Percentiles rank a stretch among this genome's conserved stretches.
Conservation (phyloP, 1,140 invertebrate genomes). For the Ceratitis capitata region DNA sequence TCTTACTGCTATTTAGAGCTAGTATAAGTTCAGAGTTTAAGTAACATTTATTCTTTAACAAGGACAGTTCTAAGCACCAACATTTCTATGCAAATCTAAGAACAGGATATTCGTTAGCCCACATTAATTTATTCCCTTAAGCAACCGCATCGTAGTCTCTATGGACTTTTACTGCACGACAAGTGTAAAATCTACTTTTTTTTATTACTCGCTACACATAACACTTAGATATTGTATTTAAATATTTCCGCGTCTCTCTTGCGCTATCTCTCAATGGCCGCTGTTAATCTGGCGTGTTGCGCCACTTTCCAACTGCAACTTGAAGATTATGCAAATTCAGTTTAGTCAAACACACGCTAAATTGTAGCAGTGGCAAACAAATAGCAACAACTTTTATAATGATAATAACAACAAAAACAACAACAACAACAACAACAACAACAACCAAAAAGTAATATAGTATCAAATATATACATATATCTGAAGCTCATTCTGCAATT, state of each 20-base stretch:
- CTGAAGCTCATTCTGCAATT: no score
- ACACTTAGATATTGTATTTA: no score
- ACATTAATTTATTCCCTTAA: neutral
- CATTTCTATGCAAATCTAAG: neutral
- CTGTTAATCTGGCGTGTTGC: neutral
- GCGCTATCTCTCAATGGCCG: neutral
- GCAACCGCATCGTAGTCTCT: neutral
- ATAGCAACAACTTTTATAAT: neutral
- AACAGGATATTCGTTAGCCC: no score
- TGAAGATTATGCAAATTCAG: slow-evolving; percentile 33
- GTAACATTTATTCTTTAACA: neutral
- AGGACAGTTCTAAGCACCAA: neutral
- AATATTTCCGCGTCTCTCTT: neutral
- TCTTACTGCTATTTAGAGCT: no score
- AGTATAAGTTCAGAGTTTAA: no score
- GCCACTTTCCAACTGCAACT: neutral
- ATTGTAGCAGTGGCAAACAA: slow-evolving; percentile 1
- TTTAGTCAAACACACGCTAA: slow-evolving; percentile 34
- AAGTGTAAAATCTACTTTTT: no score
- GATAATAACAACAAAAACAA: neutral
- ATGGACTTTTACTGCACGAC: neutral
- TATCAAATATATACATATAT: no score
- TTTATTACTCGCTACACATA: neutral
- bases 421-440: neutral
- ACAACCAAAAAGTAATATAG: neutral